phyloP scores from a whole-genome alignment of 2,888 invertebrate genomes.

The Calameuta idolon region DNA sequence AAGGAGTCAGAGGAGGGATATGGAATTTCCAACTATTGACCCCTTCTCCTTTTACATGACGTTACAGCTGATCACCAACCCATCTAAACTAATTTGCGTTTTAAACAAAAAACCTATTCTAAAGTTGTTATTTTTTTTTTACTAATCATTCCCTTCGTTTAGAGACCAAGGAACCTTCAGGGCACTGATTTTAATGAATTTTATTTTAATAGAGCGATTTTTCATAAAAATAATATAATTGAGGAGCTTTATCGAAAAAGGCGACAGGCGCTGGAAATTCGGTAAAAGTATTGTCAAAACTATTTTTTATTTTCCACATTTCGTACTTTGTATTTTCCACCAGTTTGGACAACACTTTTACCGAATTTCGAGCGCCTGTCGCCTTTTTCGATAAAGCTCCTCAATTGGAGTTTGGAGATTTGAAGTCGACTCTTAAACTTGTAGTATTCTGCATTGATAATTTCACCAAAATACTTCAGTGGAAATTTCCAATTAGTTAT shows the following conservation, averaged over 20 bases:
- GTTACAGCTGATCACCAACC: neutral
- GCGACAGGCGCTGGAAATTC: too few relatives aligned
- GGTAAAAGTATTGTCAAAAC: too few relatives aligned
- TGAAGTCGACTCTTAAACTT: neutral
- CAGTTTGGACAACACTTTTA: too few relatives aligned
- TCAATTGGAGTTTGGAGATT: neutral
- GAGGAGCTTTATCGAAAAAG: too few relatives aligned
- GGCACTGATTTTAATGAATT: neutral
- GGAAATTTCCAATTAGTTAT: neutral
- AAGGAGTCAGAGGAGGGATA: neutral
- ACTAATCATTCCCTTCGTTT: neutral
- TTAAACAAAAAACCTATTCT: neutral
- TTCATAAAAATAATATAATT: neutral
- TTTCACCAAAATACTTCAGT: neutral
- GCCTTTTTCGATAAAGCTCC: too few relatives aligned
- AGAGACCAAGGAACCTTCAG: neutral
- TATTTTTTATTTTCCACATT: too few relatives aligned
- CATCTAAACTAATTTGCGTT: neutral
- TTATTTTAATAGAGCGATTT: neutral
- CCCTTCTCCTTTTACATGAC: neutral
- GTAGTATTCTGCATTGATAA: neutral
- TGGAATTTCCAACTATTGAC: neutral
- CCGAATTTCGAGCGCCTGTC: too few relatives aligned
- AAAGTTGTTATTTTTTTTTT: neutral
- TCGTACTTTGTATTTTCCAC: too few relatives aligned